Base-by-base conservation (phyloP, 1,140 invertebrate genomes). In the Helicoverpa zea region DNA sequence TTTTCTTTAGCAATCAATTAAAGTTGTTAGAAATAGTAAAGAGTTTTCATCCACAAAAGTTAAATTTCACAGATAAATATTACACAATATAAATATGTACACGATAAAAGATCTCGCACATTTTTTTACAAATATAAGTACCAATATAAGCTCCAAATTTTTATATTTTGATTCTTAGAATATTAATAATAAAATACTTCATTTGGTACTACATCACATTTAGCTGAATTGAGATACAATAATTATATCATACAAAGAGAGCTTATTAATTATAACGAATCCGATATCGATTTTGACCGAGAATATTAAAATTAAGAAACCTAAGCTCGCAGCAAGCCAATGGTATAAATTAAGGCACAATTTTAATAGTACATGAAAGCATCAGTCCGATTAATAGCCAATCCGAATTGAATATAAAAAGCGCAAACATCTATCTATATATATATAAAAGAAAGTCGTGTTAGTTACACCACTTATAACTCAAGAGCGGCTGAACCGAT, bases 101-200 rank as follows among this genome's bases (percentile, higher is more conserved):
- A 52, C 49, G 51, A 11, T 43, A 35, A 64, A 70, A 70, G 43
- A 49, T 51, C 13, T 29, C 49, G 49, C 52, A 70, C 49, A 70
- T 52, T 70, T 16, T 70, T 70, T 70, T 70, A 70, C 66, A 52
- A 52, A 70, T 70, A 70, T 70, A 70, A 52, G 49, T 70, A 54
- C 49, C 13, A 18, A 52, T 52, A 70, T 70, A 70, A 70, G 66
- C 66, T 70, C 66, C 49, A 29, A 52, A 11, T 30, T 29, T 51
- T 51, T 18, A 23, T 23, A 16, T 9, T 16, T 16, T 23, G 29
- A 11, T 23, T 70, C 14, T 1, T 4, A 52, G 29, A 52, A 70
- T 23, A 49, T 49, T 70, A 52, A 13, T 52, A 70, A 23, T 70
- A 70, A 54, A 68, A 68, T 51, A 68, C 43, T 29, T 29, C 54